Conservation (phyloP, 2,113 vertebrate genomes). For the Scopus umbretta region DNA sequence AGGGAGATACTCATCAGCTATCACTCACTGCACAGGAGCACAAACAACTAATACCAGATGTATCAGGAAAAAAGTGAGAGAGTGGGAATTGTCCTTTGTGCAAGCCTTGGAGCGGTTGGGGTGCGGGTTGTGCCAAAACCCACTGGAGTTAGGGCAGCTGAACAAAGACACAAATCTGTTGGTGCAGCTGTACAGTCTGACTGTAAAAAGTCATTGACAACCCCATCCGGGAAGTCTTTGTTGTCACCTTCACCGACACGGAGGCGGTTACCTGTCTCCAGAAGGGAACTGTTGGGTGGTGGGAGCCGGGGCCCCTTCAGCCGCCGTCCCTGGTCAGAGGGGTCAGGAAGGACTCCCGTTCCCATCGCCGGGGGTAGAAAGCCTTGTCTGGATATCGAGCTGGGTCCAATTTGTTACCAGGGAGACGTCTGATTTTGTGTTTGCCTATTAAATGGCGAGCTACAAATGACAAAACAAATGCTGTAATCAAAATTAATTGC, state of each 20-base stretch:
- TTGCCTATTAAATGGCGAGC: background rate
- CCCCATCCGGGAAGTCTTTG: background rate
- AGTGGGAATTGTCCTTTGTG: background rate
- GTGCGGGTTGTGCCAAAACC: background rate
- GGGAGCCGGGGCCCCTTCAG: background rate
- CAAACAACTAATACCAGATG: background rate
- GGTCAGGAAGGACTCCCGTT: background rate
- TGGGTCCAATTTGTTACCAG: background rate
- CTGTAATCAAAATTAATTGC: background rate
- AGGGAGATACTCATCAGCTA: background rate
- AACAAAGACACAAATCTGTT: rapidly evolving
- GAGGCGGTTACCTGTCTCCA: background rate
- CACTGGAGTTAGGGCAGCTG: background rate
- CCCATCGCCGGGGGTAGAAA: rapidly evolving
- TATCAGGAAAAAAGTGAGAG: rapidly evolving
- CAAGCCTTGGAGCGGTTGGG: background rate
- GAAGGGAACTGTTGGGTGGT: rapidly evolving
- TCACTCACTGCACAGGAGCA: background rate
- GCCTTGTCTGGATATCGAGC: rapidly evolving
- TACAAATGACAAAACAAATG: background rate
- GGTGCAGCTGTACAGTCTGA: background rate
- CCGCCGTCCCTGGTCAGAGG: background rate
- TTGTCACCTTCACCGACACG: rapidly evolving
- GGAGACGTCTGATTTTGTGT: background rate
- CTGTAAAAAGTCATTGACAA: background rate